Base-by-base conservation (phyloP, 2,113 vertebrate genomes). In the Centropristis striata region DNA sequence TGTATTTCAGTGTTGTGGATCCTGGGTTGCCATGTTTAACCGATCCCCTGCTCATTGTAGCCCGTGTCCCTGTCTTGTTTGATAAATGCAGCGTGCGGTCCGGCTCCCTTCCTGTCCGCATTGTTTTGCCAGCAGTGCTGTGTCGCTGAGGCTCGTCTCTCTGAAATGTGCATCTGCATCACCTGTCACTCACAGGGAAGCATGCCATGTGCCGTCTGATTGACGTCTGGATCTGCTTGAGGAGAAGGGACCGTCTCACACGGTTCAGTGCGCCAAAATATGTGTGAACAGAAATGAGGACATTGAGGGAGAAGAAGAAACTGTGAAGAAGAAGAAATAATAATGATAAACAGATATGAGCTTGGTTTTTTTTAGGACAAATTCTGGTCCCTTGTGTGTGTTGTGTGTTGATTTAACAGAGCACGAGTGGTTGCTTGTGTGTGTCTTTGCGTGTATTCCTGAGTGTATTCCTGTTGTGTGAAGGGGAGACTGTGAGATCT, bases 81-180 rank as follows among this genome's bases (percentile, higher is more conserved):
- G 87, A 91, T 92, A 89, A 88, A 88, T 64, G 54, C 80, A 78
- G 70, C 32, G 39, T 23, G 73, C 41, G 7, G 59, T 14, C 78
- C 83, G 18, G 55, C 42, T 69, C 21, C 53, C 46, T 47, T 75
- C 75, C 85, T 78, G 85, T 86, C 92, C 70, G 25, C 82, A 76
- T 85, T 90, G 90, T 90, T 90, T 89, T 80, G 83, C 87, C 84
- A 71, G 86, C 82, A 89, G 81, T 81, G 73, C 81, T 32, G 67
- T 75, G 75, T 81, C 39, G 42, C 81, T 84, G 32, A 37, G 5
- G 46, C 86, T 92, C 77, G 20, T 84, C 91, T 92, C 82, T 75
- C 67, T 50, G 66, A 90, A 92, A 91, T 91, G 91, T 93, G 90
- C 93, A 89, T 93, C 91, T 92, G 90, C 91, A 90, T 90, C 90